These are phyloP conservation scores for Gallinago jamesoni DNA, from an alignment of 2,113 vertebrate species.

Conservation along the genomic window DNA sequence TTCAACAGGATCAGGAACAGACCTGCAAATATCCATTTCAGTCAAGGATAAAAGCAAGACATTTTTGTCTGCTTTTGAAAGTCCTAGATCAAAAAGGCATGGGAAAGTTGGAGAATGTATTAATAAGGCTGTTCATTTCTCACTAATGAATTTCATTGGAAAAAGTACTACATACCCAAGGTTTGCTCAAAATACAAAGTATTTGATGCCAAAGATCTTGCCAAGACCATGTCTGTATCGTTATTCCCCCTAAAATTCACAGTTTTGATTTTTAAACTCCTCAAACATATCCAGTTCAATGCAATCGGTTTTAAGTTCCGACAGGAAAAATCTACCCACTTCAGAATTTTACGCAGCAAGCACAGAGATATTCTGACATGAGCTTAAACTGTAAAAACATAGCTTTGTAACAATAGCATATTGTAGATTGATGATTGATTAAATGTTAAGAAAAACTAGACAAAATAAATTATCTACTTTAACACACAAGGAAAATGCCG, in stretches of 20 bases:
- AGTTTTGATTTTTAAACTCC: background rate
- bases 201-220: background rate
- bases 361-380: background rate
- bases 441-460: background rate
- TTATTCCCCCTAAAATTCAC: background rate
- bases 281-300: background rate
- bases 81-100: background rate
- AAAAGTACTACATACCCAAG: background rate
- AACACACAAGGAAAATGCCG: background rate
- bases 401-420: background rate
- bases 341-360: background rate
- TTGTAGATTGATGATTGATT: background rate
- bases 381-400: background rate
- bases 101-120: background rate
- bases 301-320: background rate
- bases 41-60: background rate
- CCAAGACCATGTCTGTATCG: accelerated
- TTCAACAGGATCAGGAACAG: background rate
- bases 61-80: background rate
- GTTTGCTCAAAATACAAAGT: background rate
- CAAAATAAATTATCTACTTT: background rate
- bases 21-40: background rate
- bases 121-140: background rate
- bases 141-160: background rate
- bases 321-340: background rate